These are phyloP conservation scores for Mustelus asterias DNA, from an alignment of 2,113 vertebrate genomes.

Conservation along the genomic window DNA sequence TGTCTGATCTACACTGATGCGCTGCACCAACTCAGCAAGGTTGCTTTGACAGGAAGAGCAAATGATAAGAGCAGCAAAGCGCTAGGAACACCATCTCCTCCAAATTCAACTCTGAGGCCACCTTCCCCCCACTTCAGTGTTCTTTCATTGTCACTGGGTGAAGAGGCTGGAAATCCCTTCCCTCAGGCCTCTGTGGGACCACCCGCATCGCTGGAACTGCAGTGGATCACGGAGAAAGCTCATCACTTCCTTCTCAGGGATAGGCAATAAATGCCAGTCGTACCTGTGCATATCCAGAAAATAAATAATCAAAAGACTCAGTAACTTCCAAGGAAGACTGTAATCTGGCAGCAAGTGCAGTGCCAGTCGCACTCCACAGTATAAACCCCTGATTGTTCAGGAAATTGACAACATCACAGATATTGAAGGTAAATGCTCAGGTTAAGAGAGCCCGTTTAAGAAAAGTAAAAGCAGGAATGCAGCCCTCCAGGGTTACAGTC, in stretches of 20 bases:
- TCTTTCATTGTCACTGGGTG: not conserved
- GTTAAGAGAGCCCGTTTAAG: not conserved
- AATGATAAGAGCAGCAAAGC: not conserved
- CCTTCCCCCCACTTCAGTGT: not conserved
- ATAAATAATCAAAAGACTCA: not conserved
- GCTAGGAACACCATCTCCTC: not conserved
- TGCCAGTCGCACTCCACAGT: not conserved
- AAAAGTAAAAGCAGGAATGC: not conserved
- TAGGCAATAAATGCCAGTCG: not conserved
- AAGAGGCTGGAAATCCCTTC: not conserved
- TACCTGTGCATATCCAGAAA: not conserved
- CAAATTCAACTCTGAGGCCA: not conserved
- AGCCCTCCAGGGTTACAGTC: not conserved
- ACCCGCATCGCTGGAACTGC: not conserved
- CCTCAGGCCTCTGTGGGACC: not conserved
- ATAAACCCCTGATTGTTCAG: not conserved
- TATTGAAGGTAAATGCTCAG: not conserved
- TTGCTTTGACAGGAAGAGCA: not conserved
- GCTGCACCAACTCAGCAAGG: not conserved
- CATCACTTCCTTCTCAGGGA: not conserved
- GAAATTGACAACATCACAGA: not conserved
- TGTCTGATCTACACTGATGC: not conserved
- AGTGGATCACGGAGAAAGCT: not conserved
- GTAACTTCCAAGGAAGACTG: not conserved
- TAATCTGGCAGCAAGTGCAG: not conserved